Percentiles rank a stretch among this genome's conserved stretches.
Conservation (phyloP, 2,888 invertebrate species). For the Nomada ferruginata region DNA sequence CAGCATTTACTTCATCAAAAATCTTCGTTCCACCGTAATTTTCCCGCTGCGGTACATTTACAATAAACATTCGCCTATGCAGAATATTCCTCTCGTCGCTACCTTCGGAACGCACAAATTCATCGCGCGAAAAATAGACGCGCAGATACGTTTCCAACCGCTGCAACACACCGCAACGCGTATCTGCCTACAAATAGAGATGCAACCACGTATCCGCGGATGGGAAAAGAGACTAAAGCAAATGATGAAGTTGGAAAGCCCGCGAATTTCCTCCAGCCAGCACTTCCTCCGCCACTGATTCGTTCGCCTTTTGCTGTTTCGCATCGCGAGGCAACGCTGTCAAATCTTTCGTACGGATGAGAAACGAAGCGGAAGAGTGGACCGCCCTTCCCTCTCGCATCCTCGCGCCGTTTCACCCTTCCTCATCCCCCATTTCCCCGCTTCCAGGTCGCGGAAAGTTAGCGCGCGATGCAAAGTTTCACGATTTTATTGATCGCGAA, state of each 20-base stretch:
- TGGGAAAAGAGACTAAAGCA: slow-evolving; percentile 58
- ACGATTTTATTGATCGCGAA: slow-evolving; percentile 70
- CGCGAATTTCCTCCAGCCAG: slow-evolving; percentile 57
- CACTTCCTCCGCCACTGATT: slow-evolving; percentile 42
- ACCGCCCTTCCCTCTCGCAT: slow-evolving; percentile 19
- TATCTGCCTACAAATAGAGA: slow-evolving; percentile 17
- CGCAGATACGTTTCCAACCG: background rate
- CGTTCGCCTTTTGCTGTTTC: slow-evolving; percentile 56
- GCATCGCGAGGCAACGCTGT: slow-evolving; percentile 63
- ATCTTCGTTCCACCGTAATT: too few species aligned
- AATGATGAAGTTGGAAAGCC: slow-evolving; percentile 67
- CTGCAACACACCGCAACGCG: background rate
- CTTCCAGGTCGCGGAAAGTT: slow-evolving; percentile 56
- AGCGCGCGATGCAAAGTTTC: slow-evolving; percentile 61
- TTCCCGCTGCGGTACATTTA: too few species aligned
- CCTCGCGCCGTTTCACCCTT: background rate
- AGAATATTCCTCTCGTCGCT: background rate
- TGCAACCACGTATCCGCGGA: slow-evolving; percentile 4
- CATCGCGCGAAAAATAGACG: background rate
- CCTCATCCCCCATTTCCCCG: background rate
- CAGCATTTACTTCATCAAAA: too few species aligned
- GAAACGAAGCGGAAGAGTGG: slow-evolving; percentile 45
- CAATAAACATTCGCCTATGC: too few species aligned
- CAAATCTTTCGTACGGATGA: slow-evolving; percentile 66
- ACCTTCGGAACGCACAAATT: background rate